phyloP scores from a whole-genome alignment of 2,888 invertebrate genomes.

The Parthenolecanium corni region DNA sequence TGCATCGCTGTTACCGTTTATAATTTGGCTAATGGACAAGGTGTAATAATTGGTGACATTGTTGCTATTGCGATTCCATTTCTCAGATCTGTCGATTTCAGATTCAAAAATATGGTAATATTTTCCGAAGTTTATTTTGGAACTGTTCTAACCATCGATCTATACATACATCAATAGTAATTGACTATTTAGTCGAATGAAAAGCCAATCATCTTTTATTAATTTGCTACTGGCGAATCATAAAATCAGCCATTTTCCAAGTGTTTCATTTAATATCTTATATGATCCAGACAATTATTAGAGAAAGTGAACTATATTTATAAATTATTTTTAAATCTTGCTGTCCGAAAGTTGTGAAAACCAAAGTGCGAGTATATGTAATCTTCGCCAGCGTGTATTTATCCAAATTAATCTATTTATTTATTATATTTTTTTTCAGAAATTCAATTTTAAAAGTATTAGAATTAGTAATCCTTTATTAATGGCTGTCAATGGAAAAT shows the following conservation, averaged over 20 bases:
- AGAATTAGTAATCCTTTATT: constrained; percentile 66
- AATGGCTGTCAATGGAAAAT: constrained; percentile 53
- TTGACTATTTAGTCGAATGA: background rate
- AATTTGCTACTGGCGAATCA: background rate
- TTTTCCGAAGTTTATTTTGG: too few species aligned
- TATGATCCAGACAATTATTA: too few species aligned
- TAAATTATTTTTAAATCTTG: too few species aligned
- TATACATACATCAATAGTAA: too few species aligned
- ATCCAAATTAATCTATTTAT: too few species aligned
- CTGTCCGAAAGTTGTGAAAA: too few species aligned
- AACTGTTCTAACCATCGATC: too few species aligned
- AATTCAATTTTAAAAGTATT: constrained; percentile 58
- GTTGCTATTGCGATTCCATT: constrained; percentile 69
- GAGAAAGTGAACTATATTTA: too few species aligned
- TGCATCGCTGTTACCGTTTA: constrained; percentile 69
- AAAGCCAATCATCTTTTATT: too few species aligned
- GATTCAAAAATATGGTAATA: constrained; percentile 46
- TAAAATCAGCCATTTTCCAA: background rate
- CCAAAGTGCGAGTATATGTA: too few species aligned
- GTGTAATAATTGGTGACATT: constrained; percentile 72
- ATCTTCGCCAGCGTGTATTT: too few species aligned
- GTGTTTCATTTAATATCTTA: background rate
- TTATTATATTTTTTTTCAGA: constrained; percentile 45
- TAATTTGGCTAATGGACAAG: constrained; percentile 69
- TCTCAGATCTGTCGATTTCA: constrained; percentile 48